Evolutionary conservation across 2,113 vertebrate species (phyloP).

Genomic region (Pollachius pollachius): DNA sequence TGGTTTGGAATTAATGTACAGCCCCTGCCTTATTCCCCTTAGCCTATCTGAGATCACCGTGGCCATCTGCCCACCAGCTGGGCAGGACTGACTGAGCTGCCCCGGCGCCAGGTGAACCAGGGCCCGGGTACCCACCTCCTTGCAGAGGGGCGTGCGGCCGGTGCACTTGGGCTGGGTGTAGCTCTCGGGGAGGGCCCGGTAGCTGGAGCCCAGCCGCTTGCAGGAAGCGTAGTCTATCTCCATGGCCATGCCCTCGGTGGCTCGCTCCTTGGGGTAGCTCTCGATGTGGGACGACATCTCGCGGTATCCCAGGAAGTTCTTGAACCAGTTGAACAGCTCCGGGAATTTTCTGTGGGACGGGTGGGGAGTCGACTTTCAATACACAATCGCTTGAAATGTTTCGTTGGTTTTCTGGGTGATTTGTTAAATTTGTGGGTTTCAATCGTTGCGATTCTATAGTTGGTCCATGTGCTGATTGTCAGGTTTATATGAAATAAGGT

Average conservation of each 20-base stretch:
- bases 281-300: constrained; percentile 90
- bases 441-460: no score
- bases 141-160: constrained; percentile 91
- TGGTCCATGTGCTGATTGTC: no score
- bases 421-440: no score
- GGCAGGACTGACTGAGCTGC: no score
- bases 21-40: no score
- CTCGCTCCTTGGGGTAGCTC: constrained; percentile 91
- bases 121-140: constrained; percentile 81
- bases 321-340: constrained; percentile 98
- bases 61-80: no score
- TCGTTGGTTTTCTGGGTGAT: no score
- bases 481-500: no score
- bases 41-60: no score
- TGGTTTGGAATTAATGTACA: no score
- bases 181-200: constrained; percentile 95
- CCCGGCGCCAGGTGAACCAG: no score
- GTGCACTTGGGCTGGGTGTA: constrained; percentile 98
- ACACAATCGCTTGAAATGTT: background rate
- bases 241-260: constrained; percentile 97
- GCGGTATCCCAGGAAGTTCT: constrained; percentile 97
- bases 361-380: background rate
- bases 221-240: constrained; percentile 98
- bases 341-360: constrained; percentile 87
- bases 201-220: constrained; percentile 95